Conservation (phyloP, 2,888 invertebrate genomes). For the Nomada goodeniana region DNA sequence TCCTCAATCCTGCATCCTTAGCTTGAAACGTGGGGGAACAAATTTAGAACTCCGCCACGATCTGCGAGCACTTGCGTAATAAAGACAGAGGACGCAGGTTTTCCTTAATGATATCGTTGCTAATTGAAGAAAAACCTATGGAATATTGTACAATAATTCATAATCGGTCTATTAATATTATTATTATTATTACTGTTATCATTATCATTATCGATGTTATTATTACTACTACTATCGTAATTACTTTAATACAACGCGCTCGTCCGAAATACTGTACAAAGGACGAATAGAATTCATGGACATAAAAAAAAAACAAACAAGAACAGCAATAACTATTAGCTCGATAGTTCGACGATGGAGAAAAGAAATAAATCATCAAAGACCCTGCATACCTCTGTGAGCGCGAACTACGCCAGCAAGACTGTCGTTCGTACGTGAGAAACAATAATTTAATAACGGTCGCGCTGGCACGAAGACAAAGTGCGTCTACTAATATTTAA, state of each 20-base stretch:
- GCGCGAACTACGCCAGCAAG: neutral
- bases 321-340: neutral
- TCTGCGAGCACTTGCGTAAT: conserved; percentile 3
- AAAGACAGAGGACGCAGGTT: neutral
- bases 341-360: neutral
- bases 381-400: neutral
- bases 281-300: neutral
- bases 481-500: conserved; percentile 58
- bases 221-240: neutral
- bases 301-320: neutral
- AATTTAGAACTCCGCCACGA: neutral
- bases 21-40: neutral
- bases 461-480: conserved; percentile 35
- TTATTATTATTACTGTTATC: too few species aligned
- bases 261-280: conserved; percentile 7
- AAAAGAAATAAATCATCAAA: neutral
- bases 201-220: too few species aligned
- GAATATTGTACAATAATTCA: conserved; percentile 22
- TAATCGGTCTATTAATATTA: neutral
- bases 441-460: conserved; percentile 37
- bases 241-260: conserved; percentile 6
- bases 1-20: conserved; percentile 1
- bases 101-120: conserved; percentile 13
- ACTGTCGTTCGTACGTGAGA: conserved; percentile 15
- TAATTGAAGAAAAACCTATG: conserved; percentile 19